Base-by-base conservation (phyloP, 2,797 vertebrate genomes). In the Centroberyx gerrardi region DNA sequence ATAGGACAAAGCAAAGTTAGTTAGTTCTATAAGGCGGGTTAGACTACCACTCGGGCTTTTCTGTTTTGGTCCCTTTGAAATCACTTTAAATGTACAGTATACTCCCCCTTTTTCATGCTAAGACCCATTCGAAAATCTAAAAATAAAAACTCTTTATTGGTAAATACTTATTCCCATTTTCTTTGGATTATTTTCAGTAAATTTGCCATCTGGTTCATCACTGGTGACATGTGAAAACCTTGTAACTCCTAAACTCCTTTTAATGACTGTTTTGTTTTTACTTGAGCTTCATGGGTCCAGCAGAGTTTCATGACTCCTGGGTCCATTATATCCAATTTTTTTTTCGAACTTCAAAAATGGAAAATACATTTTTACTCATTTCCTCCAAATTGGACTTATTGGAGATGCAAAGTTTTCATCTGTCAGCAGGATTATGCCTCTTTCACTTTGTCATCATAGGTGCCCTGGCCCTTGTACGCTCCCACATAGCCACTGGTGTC, bases 371-470 rank as follows among this genome's bases (percentile, higher is more conserved):
- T 33, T 33, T 33, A 5, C 33, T 33, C 33, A 33, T 33, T 33
- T 33, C 33, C 7, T 33, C 33, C 33, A 33, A 33, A 28, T 64
- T 74, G 1, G 36, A 5, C 12, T 51, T 68, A n/a, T 29, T 59
- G 46, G 46, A 54, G 51, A 60, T 62, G 51, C 13, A 48, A 55
- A 15, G 22, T 67, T 60, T 33, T 55, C 48, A 72, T 54, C 13
- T 48, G 9, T 40, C 3, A 38, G 12, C 15, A 48, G 2, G 51
- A 27, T 85, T 82, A 91, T 8, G 89, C 64, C 12, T 94, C 87
- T 72, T 96, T 96, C 9, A 94, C 88, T 88, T 96, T 96, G 6
- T 88, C 87, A 0, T 96, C 94, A 2, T 95, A 96, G 14, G 87
- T 93, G 48, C 94, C 95, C 17, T 90, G 90, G 60, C 95, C 95